These are phyloP conservation scores for Pristiophorus japonicus DNA, from an alignment of 2,113 vertebrate genomes.

Conservation along the genomic window DNA sequence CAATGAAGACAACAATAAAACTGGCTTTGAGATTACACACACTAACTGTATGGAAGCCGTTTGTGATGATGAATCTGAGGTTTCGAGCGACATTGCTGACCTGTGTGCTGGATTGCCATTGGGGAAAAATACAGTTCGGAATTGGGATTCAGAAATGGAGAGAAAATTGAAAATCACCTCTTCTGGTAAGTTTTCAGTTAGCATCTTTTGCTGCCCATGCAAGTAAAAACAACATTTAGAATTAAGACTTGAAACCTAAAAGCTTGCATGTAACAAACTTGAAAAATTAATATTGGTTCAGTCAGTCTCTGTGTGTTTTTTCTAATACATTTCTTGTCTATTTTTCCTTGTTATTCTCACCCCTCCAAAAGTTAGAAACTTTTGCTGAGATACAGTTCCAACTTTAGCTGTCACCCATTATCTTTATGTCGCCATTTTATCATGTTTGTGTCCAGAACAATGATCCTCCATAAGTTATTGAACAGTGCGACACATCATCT, in stretches of 20 bases:
- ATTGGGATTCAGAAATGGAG: not conserved
- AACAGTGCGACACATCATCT: not conserved
- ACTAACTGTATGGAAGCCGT: not conserved
- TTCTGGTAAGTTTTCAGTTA: conserved; percentile 12
- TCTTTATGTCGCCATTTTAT: not conserved
- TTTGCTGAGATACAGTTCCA: not conserved
- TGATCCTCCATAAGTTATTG: not conserved
- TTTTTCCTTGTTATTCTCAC: not conserved
- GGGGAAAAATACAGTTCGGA: not conserved
- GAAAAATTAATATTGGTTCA: not conserved
- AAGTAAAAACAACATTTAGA: not conserved
- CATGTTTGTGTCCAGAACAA: not conserved
- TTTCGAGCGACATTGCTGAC: not conserved
- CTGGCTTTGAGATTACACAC: not conserved
- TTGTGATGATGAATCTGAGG: not conserved
- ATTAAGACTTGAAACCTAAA: not conserved
- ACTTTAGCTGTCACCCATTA: not conserved
- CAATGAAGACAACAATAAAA: conserved; percentile 49
- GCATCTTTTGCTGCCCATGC: not conserved
- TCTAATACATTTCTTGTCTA: not conserved
- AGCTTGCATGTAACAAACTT: not conserved
- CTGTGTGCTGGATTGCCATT: not conserved
- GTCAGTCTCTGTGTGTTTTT: not conserved
- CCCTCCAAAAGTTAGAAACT: not conserved
- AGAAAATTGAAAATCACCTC: not conserved